These are phyloP conservation scores for Brachionus rotundiformis DNA, from an alignment of 1,140 invertebrate genomes.

Conservation along the genomic window DNA sequence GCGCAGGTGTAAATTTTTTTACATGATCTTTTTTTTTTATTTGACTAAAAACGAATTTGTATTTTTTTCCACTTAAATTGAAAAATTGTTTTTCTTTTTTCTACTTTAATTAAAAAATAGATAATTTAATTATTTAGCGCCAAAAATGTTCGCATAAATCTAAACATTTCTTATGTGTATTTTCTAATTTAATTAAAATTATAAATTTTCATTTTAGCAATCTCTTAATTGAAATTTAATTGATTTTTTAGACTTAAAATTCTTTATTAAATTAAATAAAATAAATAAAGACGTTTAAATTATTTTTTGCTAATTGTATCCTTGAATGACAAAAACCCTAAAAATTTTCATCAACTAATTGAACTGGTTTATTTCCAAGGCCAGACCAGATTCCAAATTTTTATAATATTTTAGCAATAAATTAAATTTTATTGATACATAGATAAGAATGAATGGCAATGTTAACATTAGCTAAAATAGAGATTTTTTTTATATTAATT, in stretches of 20 bases:
- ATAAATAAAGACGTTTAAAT: not conserved
- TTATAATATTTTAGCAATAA: no score
- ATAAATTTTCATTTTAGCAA: not conserved
- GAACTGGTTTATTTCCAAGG: no score
- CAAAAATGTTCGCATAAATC: not conserved
- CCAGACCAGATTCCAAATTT: no score
- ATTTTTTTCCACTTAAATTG: not conserved
- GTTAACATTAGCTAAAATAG: no score
- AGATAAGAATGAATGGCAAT: no score
- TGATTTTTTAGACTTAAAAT: constrained; percentile 15
- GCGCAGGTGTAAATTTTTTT: constrained; percentile 41
- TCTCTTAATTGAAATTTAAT: not conserved
- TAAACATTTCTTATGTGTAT: not conserved
- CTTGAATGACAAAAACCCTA: no score
- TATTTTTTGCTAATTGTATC: no score
- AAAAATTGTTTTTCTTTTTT: not conserved
- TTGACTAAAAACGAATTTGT: not conserved
- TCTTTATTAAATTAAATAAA: not conserved
- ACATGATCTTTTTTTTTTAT: not conserved
- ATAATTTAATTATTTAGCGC: constrained; percentile 11
- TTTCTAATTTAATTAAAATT: not conserved
- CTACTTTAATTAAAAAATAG: not conserved
- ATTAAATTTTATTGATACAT: no score
- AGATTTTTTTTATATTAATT: no score
- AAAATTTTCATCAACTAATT: no score